Percentiles rank a stretch among this genome's conserved stretches.
These are phyloP conservation scores for Thryonomys swinderianus DNA, from an alignment of 2,113 vertebrate genomes.

Conservation along the genomic window DNA sequence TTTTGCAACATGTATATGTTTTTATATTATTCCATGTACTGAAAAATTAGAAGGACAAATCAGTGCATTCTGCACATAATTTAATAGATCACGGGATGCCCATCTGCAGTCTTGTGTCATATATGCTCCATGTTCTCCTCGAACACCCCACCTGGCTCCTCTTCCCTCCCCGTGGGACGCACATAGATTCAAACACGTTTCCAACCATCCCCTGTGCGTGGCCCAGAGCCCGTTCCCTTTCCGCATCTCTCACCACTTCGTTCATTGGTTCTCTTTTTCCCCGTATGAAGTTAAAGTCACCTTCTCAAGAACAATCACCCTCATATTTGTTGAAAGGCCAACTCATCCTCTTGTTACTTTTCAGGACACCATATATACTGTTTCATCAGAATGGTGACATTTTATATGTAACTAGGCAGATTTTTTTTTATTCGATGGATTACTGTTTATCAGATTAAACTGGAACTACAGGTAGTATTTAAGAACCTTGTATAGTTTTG, in stretches of 20 bases:
- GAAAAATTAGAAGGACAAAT: background rate
- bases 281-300: background rate
- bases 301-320: background rate
- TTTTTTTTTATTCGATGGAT: background rate
- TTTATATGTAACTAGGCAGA: background rate
- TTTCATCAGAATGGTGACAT: background rate
- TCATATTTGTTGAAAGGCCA: background rate
- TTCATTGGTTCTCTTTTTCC: background rate
- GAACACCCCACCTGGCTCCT: background rate
- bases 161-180: background rate
- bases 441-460: background rate
- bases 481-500: background rate
- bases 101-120: background rate
- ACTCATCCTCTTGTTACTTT: background rate
- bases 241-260: background rate
- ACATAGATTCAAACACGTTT: background rate
- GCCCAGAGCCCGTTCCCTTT: background rate
- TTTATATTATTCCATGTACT: background rate
- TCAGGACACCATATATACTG: background rate
- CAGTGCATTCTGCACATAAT: background rate
- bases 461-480: background rate
- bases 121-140: background rate
- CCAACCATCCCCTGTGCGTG: background rate
- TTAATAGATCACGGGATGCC: background rate
- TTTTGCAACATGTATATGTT: background rate